Evolutionary conservation across 2,113 vertebrate genomes (phyloP).

Genomic region (Lampris incognitus): DNA sequence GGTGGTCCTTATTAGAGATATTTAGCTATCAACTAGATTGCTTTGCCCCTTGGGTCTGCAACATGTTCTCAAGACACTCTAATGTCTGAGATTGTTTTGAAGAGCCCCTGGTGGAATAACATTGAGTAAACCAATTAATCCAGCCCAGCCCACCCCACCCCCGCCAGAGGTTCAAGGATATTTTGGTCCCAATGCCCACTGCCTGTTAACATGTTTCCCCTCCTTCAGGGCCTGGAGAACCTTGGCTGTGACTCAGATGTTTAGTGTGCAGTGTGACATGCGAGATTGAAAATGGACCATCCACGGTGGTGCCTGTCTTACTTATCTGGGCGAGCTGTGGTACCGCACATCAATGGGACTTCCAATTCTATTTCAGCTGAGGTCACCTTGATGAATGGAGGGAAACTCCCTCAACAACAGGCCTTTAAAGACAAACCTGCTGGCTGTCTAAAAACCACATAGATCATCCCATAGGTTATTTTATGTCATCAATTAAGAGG

Average conservation of each 20-base stretch:
- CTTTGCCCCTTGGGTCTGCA: slow-evolving; percentile 70
- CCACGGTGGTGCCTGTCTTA: slow-evolving; percentile 17
- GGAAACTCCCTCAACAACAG: slow-evolving; percentile 47
- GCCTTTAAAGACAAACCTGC: slow-evolving; percentile 41
- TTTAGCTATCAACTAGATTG: slow-evolving; percentile 80
- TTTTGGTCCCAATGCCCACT: slow-evolving; percentile 62
- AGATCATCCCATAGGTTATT: slow-evolving; percentile 56
- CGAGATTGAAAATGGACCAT: slow-evolving; percentile 39
- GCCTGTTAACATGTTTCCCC: slow-evolving; percentile 49
- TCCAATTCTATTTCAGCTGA: slow-evolving; percentile 58
- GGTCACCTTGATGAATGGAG: slow-evolving; percentile 66
- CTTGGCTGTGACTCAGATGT: slow-evolving; percentile 39
- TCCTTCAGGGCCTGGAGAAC: slow-evolving; percentile 55
- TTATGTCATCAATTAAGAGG: not conserved
- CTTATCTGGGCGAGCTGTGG: not conserved
- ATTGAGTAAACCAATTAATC: slow-evolving; percentile 81
- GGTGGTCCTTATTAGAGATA: slow-evolving; percentile 72
- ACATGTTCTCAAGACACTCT: slow-evolving; percentile 69
- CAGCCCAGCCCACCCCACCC: slow-evolving; percentile 26
- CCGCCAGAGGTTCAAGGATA: slow-evolving; percentile 71
- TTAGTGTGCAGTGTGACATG: slow-evolving; percentile 26
- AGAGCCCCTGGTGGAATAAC: slow-evolving; percentile 77
- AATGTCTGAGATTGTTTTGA: slow-evolving; percentile 77
- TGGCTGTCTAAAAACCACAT: slow-evolving; percentile 59
- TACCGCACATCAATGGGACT: slow-evolving; percentile 33